Conservation (phyloP, 2,113 vertebrate genomes). For the Apus apus region DNA sequence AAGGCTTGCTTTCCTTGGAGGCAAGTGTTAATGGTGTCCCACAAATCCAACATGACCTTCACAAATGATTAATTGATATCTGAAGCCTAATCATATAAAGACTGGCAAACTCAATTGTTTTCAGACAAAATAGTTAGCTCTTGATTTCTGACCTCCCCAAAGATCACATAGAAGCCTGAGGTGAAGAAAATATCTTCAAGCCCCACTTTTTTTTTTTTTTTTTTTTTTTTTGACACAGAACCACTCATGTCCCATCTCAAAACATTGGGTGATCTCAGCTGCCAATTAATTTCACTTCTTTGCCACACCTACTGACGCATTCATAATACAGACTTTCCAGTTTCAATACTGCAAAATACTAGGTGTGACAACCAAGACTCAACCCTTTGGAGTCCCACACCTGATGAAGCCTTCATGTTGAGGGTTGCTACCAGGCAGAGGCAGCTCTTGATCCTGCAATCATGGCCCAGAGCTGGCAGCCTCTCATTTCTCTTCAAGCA, state of each 20-base stretch:
- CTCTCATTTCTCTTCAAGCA: neutral
- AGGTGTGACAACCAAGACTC: neutral
- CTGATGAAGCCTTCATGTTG: neutral
- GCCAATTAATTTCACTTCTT: neutral
- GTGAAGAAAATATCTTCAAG: neutral
- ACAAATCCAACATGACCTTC: conserved; percentile 17
- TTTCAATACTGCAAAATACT: neutral
- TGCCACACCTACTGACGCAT: rapidly evolving
- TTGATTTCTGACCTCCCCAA: neutral
- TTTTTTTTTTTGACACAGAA: neutral
- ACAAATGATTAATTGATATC: conserved; percentile 21
- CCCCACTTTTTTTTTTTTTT: neutral
- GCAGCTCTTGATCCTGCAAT: neutral
- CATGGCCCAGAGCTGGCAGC: neutral
- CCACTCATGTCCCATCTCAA: rapidly evolving
- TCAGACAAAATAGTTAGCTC: neutral
- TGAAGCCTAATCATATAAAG: neutral
- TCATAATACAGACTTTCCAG: neutral
- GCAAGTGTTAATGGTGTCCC: neutral
- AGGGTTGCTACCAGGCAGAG: neutral
- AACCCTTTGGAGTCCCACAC: neutral
- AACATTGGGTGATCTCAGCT: neutral
- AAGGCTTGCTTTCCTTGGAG: conserved; percentile 20
- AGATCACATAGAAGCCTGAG: neutral
- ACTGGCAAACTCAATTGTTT: neutral